Evolutionary conservation across 2,113 vertebrate species (phyloP), one percentile per base, ranked within the genome.

Genomic region (Grus americana): DNA sequence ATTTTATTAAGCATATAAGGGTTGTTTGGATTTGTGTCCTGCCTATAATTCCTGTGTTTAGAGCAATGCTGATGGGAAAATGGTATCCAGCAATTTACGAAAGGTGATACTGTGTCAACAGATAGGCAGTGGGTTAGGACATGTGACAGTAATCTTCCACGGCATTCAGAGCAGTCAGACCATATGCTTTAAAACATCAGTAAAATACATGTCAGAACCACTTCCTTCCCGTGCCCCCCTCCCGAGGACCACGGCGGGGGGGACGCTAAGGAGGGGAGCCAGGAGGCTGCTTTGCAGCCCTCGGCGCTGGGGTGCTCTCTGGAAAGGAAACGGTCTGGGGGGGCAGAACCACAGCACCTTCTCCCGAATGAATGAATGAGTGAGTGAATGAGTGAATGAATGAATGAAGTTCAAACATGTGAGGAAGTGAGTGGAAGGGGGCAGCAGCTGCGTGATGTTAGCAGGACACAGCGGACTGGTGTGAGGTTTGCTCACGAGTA

Each of bases 91-190:
- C 88, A 76, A 76, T 96, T 95, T 95, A 88, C 92, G 95, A 95
- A 97, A 97, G 91, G 88, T 96, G 86, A 97, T 97, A 91, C 85
- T 87, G 15, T 93, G 91, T 84, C 75, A 95, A 87, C 86, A 95
- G 86, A 93, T 78, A 86, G 63, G 79, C 76, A 57, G 5, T 91
- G 88, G 38, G 46, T 79, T 92, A 55, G 62, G 79, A 95, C 92
- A 92, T 91, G 90, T 96, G 86, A 95, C 93, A 80, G 75, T 92
- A 93, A 94, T 93, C 96, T 96, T 96, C 80, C 86, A 66, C 22
- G 49, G 93, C 72, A 70, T 80, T 86, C 68, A 54, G 90, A 79
- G 85, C 92, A 93, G 90, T 97, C 65, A 49, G 80, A 94, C 91
- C 92, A 95, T 91, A 86, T 95, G 92, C 91, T 96, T 95, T 91